Evolutionary conservation across 2,797 vertebrate species (phyloP).

Genomic region (Merluccius polli): DNA sequence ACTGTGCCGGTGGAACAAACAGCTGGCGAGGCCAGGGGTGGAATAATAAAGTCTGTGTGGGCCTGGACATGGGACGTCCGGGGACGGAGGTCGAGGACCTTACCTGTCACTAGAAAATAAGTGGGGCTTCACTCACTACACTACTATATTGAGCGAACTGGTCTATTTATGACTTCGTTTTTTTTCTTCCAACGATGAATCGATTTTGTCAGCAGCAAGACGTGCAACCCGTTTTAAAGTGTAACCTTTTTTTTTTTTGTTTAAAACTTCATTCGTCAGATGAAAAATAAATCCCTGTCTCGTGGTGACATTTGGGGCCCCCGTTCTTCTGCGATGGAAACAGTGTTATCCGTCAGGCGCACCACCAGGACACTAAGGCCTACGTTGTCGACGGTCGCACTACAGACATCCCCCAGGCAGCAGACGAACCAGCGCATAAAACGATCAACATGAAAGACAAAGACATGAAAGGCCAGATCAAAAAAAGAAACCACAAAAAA

Average conservation of each 20-base stretch:
- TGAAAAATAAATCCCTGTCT: conserved; percentile 23
- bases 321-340: conserved; percentile 49
- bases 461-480: conserved; percentile 19
- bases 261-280: too few species aligned
- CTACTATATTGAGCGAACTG: background rate
- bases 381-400: conserved; percentile 49
- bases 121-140: background rate
- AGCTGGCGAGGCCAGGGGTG: background rate
- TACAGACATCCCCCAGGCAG: conserved; percentile 37
- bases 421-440: conserved; percentile 17
- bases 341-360: conserved; percentile 49
- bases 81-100: background rate
- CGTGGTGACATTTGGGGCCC: conserved; percentile 30
- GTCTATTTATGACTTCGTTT: conserved; percentile 21
- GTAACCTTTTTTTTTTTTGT: too few species aligned
- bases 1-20: background rate
- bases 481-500: background rate
- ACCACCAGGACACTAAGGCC: conserved; percentile 7
- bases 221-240: too few species aligned
- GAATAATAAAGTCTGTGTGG: background rate
- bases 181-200: too few species aligned
- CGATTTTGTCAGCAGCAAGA: too few species aligned
- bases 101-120: background rate
- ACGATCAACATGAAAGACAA: conserved; percentile 14
- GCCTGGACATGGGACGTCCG: background rate